Percentiles rank a stretch among this genome's conserved stretches.
These are phyloP conservation scores for Hemaris fuciformis DNA, from an alignment of 2,888 invertebrate species.

Conservation along the genomic window DNA sequence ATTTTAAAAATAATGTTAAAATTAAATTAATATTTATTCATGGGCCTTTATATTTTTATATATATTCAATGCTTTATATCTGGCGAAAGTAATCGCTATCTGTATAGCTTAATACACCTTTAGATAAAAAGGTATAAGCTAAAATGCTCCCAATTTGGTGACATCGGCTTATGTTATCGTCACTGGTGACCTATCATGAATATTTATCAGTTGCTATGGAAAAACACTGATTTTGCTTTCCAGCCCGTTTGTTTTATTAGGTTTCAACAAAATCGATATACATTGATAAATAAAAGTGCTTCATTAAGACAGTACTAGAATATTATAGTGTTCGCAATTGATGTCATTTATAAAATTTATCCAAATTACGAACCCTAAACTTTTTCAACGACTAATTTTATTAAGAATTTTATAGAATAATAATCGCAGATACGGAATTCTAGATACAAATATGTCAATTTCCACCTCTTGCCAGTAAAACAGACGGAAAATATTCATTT, in stretches of 20 bases:
- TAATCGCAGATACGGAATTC: too few species aligned
- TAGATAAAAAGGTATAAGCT: background rate
- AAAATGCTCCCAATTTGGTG: slow-evolving; percentile 25
- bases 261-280: slow-evolving; percentile 15
- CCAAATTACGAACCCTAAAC: too few species aligned
- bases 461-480: too few species aligned
- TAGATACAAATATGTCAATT: too few species aligned
- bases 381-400: too few species aligned
- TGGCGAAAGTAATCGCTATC: background rate
- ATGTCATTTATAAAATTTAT: background rate
- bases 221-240: slow-evolving; percentile 60
- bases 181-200: slow-evolving; percentile 57
- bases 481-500: too few species aligned
- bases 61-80: background rate
- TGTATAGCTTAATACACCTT: background rate
- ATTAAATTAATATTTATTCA: too few species aligned
- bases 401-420: too few species aligned
- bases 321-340: background rate
- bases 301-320: background rate
- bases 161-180: slow-evolving; percentile 51
- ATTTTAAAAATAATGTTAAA: too few species aligned
- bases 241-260: slow-evolving; percentile 24
- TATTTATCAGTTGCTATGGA: slow-evolving; percentile 68
- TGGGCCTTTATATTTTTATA: too few species aligned
- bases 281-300: background rate